Evolutionary conservation across 1,140 invertebrate genomes (phyloP).

Genomic region (Chironomus striatipennis): DNA sequence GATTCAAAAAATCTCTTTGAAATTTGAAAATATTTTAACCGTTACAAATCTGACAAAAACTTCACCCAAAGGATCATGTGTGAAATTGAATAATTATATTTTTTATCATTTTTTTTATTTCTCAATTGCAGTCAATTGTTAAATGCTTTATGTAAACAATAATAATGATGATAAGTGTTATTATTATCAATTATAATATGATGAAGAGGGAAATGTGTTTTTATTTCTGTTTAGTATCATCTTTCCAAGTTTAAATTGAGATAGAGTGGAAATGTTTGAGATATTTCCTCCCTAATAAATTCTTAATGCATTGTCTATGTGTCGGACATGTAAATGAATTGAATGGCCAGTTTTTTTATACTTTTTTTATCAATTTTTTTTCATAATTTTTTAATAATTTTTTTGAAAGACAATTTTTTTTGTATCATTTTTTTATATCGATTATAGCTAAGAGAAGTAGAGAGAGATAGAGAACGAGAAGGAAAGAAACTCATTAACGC

Average conservation of each 20-base stretch:
- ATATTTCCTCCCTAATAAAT: too few species aligned
- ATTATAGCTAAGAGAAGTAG: neutral
- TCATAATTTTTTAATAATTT: neutral
- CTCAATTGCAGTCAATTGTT: neutral
- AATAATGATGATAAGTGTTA: neutral
- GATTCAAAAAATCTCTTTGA: too few species aligned
- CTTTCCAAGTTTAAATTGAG: too few species aligned
- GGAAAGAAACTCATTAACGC: slow-evolving; percentile 10
- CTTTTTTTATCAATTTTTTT: neutral
- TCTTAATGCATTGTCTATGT: too few species aligned
- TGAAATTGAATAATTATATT: neutral
- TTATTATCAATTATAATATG: neutral
- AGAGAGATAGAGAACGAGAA: too few species aligned
- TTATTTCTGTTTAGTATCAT: too few species aligned
- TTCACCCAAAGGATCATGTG: neutral
- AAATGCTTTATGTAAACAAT: neutral
- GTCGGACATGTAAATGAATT: too few species aligned
- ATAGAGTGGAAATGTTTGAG: too few species aligned
- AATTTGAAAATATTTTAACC: too few species aligned
- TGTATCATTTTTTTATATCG: neutral
- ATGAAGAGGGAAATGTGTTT: neutral
- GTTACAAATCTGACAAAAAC: too few species aligned
- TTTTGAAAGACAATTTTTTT: neutral
- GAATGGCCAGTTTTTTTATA: neutral
- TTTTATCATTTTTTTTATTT: neutral